Evolutionary conservation across 2,888 invertebrate species (phyloP).

Genomic region (Choristoneura rosaceana): DNA sequence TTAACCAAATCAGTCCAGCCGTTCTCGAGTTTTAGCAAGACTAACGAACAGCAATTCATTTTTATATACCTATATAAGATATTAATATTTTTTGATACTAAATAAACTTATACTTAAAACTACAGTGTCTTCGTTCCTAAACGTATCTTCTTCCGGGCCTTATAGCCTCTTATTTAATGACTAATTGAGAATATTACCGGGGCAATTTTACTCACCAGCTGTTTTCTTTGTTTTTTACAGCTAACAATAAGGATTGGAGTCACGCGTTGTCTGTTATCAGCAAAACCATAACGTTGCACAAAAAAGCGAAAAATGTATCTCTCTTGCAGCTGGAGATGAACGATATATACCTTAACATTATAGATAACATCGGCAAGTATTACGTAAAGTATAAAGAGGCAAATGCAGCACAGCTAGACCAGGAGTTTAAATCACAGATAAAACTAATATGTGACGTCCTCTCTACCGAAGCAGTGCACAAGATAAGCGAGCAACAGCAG

Average conservation of each 20-base stretch:
- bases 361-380: constrained; percentile 61
- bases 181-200: neutral
- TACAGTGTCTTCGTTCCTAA: too few relatives aligned
- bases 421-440: constrained; percentile 52
- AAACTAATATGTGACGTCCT: constrained; percentile 56
- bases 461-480: constrained; percentile 52
- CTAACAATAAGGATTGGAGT: constrained; percentile 49
- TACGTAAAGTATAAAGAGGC: constrained; percentile 51
- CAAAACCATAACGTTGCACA: constrained; percentile 32
- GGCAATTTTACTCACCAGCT: neutral
- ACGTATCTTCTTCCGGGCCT: too few relatives aligned
- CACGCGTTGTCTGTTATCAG: constrained; percentile 44
- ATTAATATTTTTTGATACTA: too few relatives aligned
- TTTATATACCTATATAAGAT: too few relatives aligned
- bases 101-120: too few relatives aligned
- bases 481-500: constrained; percentile 73
- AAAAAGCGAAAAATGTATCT: constrained; percentile 52
- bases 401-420: constrained; percentile 45
- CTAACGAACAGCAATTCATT: too few relatives aligned
- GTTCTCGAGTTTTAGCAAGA: too few relatives aligned
- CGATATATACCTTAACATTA: constrained; percentile 57
- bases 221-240: constrained; percentile 42
- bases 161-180: too few relatives aligned
- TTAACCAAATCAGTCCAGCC: too few relatives aligned
- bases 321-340: constrained; percentile 63